phyloP scores from a whole-genome alignment of 2,113 vertebrate species.

The Symphodus melops region DNA sequence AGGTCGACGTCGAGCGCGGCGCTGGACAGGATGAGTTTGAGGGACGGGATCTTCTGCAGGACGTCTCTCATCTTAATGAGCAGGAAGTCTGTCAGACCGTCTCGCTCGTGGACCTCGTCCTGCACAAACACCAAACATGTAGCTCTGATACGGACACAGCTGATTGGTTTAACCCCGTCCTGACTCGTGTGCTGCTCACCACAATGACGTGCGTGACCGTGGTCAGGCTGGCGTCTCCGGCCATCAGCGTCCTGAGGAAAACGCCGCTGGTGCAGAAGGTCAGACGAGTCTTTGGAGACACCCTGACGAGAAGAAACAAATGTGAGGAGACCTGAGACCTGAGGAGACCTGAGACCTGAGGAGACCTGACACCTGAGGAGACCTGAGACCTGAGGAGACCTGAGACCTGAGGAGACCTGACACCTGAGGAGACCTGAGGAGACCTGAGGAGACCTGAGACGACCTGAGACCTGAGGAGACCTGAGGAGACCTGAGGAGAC shows the following conservation, averaged over 20 bases:
- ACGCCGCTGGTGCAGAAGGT: conserved; percentile 96
- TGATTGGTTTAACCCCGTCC: too few species aligned
- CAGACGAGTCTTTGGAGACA: conserved; percentile 94
- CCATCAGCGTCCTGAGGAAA: conserved; percentile 93
- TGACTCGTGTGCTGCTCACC: conserved; percentile 81
- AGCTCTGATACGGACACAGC: neutral
- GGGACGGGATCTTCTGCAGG: conserved; percentile 84
- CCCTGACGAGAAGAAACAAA: conserved; percentile 78
- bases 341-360: too few species aligned
- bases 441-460: too few species aligned
- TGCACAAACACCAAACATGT: conserved; percentile 54
- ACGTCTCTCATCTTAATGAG: conserved; percentile 92
- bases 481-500: too few species aligned
- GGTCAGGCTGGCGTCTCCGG: conserved; percentile 87
- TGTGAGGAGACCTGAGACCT: neutral
- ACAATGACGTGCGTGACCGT: conserved; percentile 96
- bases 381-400: too few species aligned
- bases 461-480: too few species aligned
- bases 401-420: too few species aligned
- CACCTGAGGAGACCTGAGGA: too few species aligned
- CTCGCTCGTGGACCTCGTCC: conserved; percentile 98
- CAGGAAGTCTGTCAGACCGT: conserved; percentile 95
- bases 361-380: too few species aligned
- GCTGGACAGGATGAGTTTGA: conserved; percentile 94
- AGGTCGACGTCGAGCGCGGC: conserved; percentile 91